These are phyloP conservation scores for Liparis tanakae DNA, from an alignment of 2,797 vertebrate species.

Conservation along the genomic window DNA sequence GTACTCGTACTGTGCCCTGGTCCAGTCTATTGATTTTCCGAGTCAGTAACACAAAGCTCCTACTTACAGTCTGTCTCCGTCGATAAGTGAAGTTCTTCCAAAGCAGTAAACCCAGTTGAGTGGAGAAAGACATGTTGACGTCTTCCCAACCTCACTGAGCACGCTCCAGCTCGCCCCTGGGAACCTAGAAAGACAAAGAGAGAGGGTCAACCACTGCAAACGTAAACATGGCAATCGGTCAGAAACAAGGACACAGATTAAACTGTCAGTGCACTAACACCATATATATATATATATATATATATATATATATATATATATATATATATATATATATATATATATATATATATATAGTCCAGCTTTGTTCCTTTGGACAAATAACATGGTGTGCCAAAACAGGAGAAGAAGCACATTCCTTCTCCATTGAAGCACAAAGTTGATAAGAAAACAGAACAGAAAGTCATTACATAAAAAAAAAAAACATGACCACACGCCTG, in stretches of 20 bases:
- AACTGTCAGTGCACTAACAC: not conserved
- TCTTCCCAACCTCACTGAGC: conserved; percentile 73
- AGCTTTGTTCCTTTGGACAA: conserved; percentile 3
- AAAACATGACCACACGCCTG: not conserved
- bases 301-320: too few relatives aligned
- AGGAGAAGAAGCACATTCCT: not conserved
- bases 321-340: not conserved
- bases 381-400: not conserved
- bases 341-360: too few relatives aligned
- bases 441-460: conserved; percentile 44
- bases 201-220: conserved; percentile 25
- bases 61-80: conserved; percentile 96
- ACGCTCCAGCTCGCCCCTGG: conserved; percentile 71
- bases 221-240: not conserved
- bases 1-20: not conserved
- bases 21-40: not conserved
- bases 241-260: not conserved
- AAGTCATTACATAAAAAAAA: conserved; percentile 14
- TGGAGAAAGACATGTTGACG: conserved; percentile 90
- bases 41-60: conserved; percentile 9
- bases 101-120: conserved; percentile 93
- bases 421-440: not conserved
- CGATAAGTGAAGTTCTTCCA: conserved; percentile 99
- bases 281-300: not conserved
- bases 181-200: conserved; percentile 23